Percentiles rank a stretch among this genome's conserved stretches.
These are phyloP conservation scores for Pollachius pollachius DNA, from an alignment of 2,113 vertebrate species.

Conservation along the genomic window DNA sequence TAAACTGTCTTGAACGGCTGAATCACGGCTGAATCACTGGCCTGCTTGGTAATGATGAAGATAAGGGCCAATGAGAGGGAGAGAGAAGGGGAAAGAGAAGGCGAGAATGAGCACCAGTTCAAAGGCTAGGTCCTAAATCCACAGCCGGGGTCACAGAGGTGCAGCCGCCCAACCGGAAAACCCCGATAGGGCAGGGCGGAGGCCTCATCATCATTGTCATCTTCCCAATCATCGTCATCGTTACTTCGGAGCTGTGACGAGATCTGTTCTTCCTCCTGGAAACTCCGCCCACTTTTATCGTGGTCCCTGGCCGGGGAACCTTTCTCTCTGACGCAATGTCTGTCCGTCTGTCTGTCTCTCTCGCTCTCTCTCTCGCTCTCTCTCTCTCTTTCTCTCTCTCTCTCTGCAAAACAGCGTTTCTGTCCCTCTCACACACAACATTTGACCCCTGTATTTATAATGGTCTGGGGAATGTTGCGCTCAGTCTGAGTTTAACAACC, in stretches of 20 bases:
- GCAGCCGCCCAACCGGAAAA: constrained; percentile 51
- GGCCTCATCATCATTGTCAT: constrained; percentile 5
- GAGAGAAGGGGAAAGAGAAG: too few species aligned
- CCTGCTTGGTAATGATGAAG: constrained; percentile 50
- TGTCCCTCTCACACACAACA: too few species aligned
- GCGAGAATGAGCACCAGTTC: constrained; percentile 36
- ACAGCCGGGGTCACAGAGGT: constrained; percentile 54
- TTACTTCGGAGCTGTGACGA: constrained; percentile 58
- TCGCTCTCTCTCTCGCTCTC: too few species aligned
- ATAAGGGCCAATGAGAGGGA: not conserved
- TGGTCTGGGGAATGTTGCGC: too few species aligned
- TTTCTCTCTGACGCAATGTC: constrained; percentile 9
- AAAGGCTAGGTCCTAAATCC: constrained; percentile 70
- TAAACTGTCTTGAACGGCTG: not conserved
- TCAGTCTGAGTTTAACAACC: too few species aligned
- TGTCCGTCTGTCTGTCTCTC: too few species aligned
- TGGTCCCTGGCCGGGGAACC: constrained; percentile 56
- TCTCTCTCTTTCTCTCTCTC: too few species aligned
- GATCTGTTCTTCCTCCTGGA: constrained; percentile 58
- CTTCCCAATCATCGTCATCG: too few species aligned
- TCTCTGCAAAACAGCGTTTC: too few species aligned
- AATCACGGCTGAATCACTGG: constrained; percentile 46
- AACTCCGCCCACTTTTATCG: constrained; percentile 44
- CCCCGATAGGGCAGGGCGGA: constrained; percentile 44
- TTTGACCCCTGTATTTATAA: too few species aligned